Base-by-base conservation (phyloP, 2,888 invertebrate species). In the Polymixis lichenea region DNA sequence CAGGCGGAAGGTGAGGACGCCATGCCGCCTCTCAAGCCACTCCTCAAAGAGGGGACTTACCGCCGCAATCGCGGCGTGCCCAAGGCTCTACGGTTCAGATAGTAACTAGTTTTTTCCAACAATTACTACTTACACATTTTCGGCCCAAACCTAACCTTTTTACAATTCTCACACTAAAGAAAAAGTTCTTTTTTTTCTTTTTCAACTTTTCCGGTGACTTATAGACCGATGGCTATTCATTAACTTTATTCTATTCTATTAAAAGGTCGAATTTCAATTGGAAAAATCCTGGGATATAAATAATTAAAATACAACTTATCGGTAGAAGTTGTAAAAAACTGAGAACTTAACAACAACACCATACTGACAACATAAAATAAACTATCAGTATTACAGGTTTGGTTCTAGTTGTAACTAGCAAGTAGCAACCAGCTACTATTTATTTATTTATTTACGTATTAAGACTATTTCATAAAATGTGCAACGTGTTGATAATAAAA, bases 361-460 rank as follows among this genome's bases (percentile, higher is more conserved):
- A n/a, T n/a, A n/a, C n/a, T n/a, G n/a, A n/a, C n/a, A n/a, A 46
- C 25, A 46, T 49, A 32, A n/a, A 62, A n/a, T 8, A 56, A 64
- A 49, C 53, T 28, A 49, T 25, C 3, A 7, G n/a, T 58, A 61
- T 55, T 38, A 70, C 32, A 28, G 61, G 51, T 51, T 56, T 43
- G 11, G 2, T 43, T 55, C 28, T 43, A 65, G 55, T 38, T 68
- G 38, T 43, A 78, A 67, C 19, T 46, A 61, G 28, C 46, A n/a
- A 76, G 56, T 43, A 56, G 17, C 25, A n/a, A 69, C n/a, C 13
- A 51, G 17, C n/a, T 53, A 38, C 25, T 55, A 66, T 49, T 46
- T 46, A 79, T 69, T 46, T 46, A 79, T 69, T 79, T 73, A 84
- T 69, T 79, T 72, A 84, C 46, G 6, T 46, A 55, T 25, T 72